Conservation (phyloP, 2,888 invertebrate species). For the Sesamia inferens region DNA sequence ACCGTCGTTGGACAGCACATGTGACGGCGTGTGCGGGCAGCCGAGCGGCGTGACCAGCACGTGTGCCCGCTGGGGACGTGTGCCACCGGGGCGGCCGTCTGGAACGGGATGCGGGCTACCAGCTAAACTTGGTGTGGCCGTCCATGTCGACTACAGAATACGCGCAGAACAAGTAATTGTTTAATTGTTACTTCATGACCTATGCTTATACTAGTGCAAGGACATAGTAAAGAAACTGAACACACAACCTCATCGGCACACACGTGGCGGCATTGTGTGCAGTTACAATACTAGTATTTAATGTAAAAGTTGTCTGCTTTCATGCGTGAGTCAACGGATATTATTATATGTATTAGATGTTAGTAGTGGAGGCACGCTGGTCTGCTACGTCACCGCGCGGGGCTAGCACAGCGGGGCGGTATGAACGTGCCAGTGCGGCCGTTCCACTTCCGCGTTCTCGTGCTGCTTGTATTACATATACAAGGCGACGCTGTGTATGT, state of each 20-base stretch:
- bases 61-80: conserved; percentile 19
- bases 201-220: neutral
- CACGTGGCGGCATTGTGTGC: neutral
- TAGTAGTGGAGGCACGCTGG: conserved; percentile 3
- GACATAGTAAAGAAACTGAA: neutral
- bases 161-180: neutral
- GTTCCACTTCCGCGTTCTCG: conserved; percentile 60
- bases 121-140: neutral
- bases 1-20: conserved; percentile 10
- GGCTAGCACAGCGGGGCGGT: neutral
- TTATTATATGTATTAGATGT: neutral
- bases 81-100: conserved; percentile 1
- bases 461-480: conserved; percentile 22
- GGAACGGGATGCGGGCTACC: conserved; percentile 45
- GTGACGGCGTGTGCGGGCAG: conserved; percentile 7
- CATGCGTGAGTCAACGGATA: conserved; percentile 7
- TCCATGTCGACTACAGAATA: neutral
- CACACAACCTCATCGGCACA: neutral
- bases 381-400: conserved; percentile 2
- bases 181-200: neutral
- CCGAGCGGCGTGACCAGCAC: conserved; percentile 26
- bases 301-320: neutral
- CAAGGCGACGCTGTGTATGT: conserved; percentile 22
- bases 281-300: neutral
- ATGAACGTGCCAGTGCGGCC: conserved; percentile 29